A percentile compares a stretch with the other conserved stretches of the same genome.
phyloP scores from a whole-genome alignment of 1,140 invertebrate species.

The Drosophila neocordata region DNA sequence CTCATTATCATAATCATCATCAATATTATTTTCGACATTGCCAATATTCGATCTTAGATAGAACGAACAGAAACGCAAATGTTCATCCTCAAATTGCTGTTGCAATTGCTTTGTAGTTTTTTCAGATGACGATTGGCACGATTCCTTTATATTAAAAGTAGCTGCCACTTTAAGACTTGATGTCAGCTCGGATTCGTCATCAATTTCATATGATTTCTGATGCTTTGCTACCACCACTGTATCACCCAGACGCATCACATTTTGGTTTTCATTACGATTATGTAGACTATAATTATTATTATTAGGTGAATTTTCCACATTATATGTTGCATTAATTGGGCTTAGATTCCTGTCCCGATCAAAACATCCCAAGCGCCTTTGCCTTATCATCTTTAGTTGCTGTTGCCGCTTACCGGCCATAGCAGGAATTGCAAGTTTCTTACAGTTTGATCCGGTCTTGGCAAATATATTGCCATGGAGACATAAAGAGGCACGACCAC shows the following conservation, averaged over 20 bases:
- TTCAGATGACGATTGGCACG: not conserved
- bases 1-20: not conserved
- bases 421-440: not conserved
- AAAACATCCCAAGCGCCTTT: constrained; percentile 36
- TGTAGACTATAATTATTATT: constrained; percentile 47
- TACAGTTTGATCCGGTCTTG: constrained; percentile 7
- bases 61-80: not conserved
- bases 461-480: constrained; percentile 46
- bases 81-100: constrained; percentile 39
- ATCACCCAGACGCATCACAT: constrained; percentile 14
- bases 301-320: not conserved
- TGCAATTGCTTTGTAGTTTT: constrained; percentile 14
- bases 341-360: constrained; percentile 41
- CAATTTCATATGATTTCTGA: not conserved
- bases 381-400: constrained; percentile 36
- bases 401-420: constrained; percentile 2
- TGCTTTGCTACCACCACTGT: constrained; percentile 24
- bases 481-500: constrained; percentile 25
- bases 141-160: constrained; percentile 30
- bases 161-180: constrained; percentile 11
- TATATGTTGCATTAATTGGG: constrained; percentile 29
- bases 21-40: not conserved
- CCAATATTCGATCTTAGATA: constrained; percentile 4
- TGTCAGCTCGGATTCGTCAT: not conserved
- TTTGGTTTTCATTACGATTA: constrained; percentile 24